Evolutionary conservation across 2,113 vertebrate species (phyloP).

Genomic region (Caloenas nicobarica): DNA sequence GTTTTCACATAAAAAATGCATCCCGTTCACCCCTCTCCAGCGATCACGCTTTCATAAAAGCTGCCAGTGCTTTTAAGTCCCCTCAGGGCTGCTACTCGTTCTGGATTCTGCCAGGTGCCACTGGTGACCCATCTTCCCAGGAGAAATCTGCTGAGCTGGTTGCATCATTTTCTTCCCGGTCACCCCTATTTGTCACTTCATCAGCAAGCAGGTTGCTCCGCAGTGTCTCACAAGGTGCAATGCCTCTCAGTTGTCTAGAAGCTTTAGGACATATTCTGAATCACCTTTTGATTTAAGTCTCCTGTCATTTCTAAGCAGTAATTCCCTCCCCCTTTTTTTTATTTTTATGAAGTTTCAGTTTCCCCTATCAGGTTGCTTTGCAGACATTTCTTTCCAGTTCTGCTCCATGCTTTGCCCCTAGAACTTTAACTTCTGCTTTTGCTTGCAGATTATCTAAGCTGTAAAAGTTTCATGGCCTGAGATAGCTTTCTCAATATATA

Average conservation of each 20-base stretch:
- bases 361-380: neutral
- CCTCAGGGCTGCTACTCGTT: neutral
- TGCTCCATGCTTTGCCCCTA: neutral
- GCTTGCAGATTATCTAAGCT: neutral
- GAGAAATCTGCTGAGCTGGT: neutral
- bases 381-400: neutral
- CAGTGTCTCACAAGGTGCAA: neutral
- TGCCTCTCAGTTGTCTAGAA: neutral
- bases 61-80: neutral
- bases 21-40: neutral
- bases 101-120: neutral
- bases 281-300: neutral
- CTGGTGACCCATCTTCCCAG: neutral
- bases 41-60: neutral
- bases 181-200: neutral
- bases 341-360: neutral
- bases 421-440: neutral
- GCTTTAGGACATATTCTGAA: neutral
- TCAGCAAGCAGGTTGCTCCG: neutral
- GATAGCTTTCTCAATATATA: neutral
- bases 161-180: neutral
- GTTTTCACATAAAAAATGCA: neutral
- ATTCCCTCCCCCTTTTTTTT: neutral
- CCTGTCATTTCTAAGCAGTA: neutral
- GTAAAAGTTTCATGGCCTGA: neutral